Evolutionary conservation across 2,113 vertebrate species (phyloP).

Genomic region (Antennarius striatus): DNA sequence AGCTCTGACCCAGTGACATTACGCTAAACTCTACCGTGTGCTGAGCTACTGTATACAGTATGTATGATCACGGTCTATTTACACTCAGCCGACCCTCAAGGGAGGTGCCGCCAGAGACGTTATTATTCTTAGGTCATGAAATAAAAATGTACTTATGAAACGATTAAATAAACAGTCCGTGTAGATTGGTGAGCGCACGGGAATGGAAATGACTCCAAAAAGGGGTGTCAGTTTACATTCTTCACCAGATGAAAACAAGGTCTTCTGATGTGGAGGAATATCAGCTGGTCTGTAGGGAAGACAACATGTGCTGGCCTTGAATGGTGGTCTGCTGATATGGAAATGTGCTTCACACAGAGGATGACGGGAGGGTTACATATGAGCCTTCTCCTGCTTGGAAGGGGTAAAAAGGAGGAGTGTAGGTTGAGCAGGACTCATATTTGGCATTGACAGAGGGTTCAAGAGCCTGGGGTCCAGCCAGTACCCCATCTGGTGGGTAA

Average conservation of each 20-base stretch:
- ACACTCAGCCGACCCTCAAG: conserved; percentile 35
- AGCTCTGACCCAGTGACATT: conserved; percentile 50
- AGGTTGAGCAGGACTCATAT: conserved; percentile 17
- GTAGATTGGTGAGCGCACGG: conserved; percentile 31
- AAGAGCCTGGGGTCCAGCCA: conserved; percentile 16
- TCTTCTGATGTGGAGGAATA: conserved; percentile 24
- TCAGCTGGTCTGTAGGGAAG: conserved; percentile 10
- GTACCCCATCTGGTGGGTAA: conserved; percentile 67
- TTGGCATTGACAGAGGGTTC: conserved; percentile 6
- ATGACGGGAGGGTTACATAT: conserved; percentile 4
- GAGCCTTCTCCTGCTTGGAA: conserved; percentile 34
- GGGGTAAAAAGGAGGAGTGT: conserved; percentile 22
- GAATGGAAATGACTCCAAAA: conserved; percentile 19
- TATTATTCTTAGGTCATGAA: conserved; percentile 38
- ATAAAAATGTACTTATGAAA: conserved; percentile 38
- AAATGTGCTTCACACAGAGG: conserved; percentile 37
- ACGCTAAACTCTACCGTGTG: conserved; percentile 11
- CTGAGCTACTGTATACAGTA: conserved; percentile 21
- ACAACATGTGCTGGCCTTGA: conserved; percentile 36
- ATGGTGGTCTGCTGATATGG: conserved; percentile 32
- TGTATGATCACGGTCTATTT: conserved; percentile 44
- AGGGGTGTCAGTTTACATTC: conserved; percentile 39
- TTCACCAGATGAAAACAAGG: conserved; percentile 47
- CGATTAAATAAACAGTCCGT: conserved; percentile 53
- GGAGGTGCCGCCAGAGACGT: conserved; percentile 34